phyloP scores from a whole-genome alignment of 2,113 vertebrate genomes.

The Phalacrocorax brasilianus region DNA sequence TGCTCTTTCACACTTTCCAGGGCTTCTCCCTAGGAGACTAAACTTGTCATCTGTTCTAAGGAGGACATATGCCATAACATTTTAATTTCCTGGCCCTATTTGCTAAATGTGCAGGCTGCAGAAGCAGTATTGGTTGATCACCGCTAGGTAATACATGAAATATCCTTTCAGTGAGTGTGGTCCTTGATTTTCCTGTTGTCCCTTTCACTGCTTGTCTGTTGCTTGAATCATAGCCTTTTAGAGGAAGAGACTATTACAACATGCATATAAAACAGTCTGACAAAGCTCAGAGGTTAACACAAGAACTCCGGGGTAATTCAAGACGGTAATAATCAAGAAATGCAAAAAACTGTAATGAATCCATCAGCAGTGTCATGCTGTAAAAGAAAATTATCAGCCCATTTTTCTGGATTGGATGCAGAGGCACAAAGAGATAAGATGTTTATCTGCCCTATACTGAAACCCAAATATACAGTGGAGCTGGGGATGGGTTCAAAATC shows the following conservation, averaged over 20 bases:
- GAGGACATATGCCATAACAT: constrained; percentile 2
- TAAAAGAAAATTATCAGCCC: background rate
- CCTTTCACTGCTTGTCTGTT: background rate
- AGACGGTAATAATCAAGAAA: background rate
- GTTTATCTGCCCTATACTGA: background rate
- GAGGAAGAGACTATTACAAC: background rate
- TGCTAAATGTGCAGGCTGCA: background rate
- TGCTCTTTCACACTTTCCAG: constrained; percentile 20
- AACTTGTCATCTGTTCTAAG: constrained; percentile 36
- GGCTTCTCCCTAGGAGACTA: constrained; percentile 12
- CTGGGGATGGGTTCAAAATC: background rate
- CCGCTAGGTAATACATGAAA: background rate
- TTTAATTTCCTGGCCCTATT: constrained; percentile 2
- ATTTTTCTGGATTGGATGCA: background rate
- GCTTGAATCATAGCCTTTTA: background rate
- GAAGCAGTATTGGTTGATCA: background rate
- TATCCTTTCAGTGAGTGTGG: background rate
- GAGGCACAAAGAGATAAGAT: background rate
- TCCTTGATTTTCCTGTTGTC: background rate
- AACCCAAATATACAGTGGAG: background rate
- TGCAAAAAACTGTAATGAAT: background rate
- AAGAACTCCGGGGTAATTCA: background rate
- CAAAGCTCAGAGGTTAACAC: background rate
- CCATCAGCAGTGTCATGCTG: background rate
- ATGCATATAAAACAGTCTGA: background rate